These are phyloP conservation scores for Perodicticus potto DNA, from an alignment of 2,797 vertebrate genomes.

Conservation along the genomic window DNA sequence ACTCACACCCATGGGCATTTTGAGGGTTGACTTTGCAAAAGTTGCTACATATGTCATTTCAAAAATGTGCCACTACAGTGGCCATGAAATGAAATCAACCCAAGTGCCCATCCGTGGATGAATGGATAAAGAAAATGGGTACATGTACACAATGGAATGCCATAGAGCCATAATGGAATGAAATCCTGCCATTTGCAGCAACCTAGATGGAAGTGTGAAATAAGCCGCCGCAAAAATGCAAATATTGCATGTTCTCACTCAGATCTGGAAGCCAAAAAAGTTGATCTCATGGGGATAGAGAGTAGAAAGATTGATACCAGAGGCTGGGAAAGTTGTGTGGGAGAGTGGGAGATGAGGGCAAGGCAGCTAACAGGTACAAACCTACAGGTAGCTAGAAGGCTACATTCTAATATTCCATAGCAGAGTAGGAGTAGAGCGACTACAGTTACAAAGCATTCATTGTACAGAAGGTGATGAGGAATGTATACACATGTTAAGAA, in stretches of 20 bases:
- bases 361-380: neutral
- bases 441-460: neutral
- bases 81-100: neutral
- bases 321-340: neutral
- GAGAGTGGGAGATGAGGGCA: neutral
- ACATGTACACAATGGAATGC: neutral
- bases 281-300: neutral
- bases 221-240: neutral
- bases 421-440: neutral
- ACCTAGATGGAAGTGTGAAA: neutral
- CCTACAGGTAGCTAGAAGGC: neutral
- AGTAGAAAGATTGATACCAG: neutral
- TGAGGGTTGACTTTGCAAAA: neutral
- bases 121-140: neutral
- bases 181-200: neutral
- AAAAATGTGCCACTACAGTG: neutral
- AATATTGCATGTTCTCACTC: neutral
- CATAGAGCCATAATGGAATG: neutral
- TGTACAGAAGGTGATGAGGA: too few relatives aligned
- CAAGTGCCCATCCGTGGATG: neutral
- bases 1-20: neutral
- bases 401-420: neutral
- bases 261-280: neutral
- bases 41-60: conserved; percentile 3
- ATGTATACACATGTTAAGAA: too few relatives aligned